Percentiles rank a stretch among this genome's conserved stretches.
These are phyloP conservation scores for Syrista parreyssii DNA, from an alignment of 2,888 invertebrate genomes.

Conservation along the genomic window DNA sequence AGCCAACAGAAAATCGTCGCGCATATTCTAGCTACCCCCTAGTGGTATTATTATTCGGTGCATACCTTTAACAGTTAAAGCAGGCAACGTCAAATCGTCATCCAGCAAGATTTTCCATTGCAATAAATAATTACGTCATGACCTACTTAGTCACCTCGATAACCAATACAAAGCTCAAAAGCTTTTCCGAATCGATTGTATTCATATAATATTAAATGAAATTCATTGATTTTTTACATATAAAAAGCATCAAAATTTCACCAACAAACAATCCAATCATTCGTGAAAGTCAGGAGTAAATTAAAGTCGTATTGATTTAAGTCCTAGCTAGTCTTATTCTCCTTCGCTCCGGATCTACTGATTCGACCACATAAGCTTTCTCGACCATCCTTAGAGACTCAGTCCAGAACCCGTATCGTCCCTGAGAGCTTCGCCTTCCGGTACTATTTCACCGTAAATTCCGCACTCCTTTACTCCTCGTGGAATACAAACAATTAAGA, in stretches of 20 bases:
- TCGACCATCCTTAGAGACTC: not conserved
- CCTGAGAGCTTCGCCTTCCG: not conserved
- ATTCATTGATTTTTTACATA: not conserved
- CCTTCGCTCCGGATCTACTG: not conserved
- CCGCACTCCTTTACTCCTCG: not conserved
- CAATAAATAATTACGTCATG: not conserved
- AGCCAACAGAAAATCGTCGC: slow-evolving; percentile 38
- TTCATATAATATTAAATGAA: not conserved
- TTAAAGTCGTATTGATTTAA: not conserved
- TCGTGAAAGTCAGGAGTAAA: not conserved
- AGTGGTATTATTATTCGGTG: slow-evolving; percentile 7
- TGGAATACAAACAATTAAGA: slow-evolving; percentile 23
- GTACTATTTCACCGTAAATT: not conserved
- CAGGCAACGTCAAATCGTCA: not conserved
- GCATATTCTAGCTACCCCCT: slow-evolving; percentile 30
- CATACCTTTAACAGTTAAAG: not conserved
- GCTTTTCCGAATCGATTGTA: not conserved
- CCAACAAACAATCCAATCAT: not conserved
- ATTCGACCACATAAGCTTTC: not conserved
- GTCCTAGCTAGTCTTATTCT: not conserved
- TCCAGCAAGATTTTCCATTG: not conserved
- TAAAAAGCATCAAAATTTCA: no score
- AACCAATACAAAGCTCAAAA: not conserved
- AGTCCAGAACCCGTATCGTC: not conserved
- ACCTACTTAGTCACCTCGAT: not conserved